Evolutionary conservation across 2,888 invertebrate genomes (phyloP).

Genomic region (Girardia tigrina): DNA sequence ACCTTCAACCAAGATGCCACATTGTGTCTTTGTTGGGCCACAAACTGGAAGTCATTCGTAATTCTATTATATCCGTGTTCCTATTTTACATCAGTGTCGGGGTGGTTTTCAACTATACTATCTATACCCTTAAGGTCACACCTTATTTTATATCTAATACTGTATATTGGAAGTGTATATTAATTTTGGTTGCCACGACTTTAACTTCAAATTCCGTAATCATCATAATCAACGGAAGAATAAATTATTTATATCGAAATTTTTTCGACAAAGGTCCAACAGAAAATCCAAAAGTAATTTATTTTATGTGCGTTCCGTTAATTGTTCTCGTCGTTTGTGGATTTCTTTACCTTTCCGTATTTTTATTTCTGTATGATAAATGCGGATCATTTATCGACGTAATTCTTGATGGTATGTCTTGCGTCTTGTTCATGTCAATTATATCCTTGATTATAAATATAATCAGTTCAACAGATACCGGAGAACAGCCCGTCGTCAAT

Average conservation of each 20-base stretch:
- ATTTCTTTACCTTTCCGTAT: background rate
- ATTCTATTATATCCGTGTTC: background rate
- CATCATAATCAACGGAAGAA: background rate
- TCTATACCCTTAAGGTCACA: background rate
- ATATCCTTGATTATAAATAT: background rate
- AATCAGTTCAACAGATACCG: background rate
- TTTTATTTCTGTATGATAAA: background rate
- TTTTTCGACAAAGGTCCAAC: background rate
- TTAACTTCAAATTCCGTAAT: background rate
- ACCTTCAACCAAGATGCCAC: no score
- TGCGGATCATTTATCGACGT: background rate
- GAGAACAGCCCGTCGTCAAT: background rate
- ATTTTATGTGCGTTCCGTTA: background rate
- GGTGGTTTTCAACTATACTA: background rate
- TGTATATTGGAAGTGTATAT: background rate
- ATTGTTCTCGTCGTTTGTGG: background rate
- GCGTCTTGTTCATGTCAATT: background rate
- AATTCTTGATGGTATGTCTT: background rate
- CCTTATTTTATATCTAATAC: background rate
- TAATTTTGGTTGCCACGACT: background rate
- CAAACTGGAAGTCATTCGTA: background rate
- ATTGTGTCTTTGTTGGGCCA: no score
- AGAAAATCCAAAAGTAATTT: background rate
- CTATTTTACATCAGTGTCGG: background rate
- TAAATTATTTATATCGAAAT: background rate